These are phyloP conservation scores for Molossus molossus DNA, from an alignment of 2,797 vertebrate species.

Conservation along the genomic window DNA sequence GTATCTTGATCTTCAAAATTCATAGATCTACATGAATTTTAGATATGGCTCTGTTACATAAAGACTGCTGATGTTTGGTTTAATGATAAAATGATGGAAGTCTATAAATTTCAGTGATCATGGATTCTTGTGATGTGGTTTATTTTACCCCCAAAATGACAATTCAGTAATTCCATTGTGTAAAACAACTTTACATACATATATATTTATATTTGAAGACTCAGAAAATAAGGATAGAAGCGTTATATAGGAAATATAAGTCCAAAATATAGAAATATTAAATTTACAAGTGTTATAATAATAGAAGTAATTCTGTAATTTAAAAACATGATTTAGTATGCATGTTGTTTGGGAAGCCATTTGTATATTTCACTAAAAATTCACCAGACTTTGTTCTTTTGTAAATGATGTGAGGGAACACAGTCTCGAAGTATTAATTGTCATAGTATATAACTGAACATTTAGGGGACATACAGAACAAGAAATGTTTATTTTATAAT, in stretches of 20 bases:
- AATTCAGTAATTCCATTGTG: neutral
- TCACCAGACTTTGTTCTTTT: conserved; percentile 8
- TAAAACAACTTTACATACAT: conserved; percentile 13
- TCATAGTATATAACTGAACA: conserved; percentile 46
- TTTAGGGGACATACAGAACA: conserved; percentile 34
- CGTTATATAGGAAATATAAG: neutral
- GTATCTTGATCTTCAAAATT: neutral
- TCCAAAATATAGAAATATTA: conserved; percentile 16
- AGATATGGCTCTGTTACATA: neutral
- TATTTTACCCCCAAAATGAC: conserved; percentile 14
- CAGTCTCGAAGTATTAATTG: neutral
- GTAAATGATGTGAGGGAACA: neutral
- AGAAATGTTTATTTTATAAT: conserved; percentile 41
- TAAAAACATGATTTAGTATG: neutral
- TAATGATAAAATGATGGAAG: neutral
- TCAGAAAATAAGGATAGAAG: neutral
- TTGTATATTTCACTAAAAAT: conserved; percentile 36
- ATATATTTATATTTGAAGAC: conserved; percentile 22
- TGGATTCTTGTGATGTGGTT: neutral
- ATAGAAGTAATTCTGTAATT: conserved; percentile 44
- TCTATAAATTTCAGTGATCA: neutral
- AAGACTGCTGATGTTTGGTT: neutral
- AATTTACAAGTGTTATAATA: neutral
- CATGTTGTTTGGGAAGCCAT: conserved; percentile 33
- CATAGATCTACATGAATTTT: neutral